Conservation (phyloP, 2,113 vertebrate species). For the Heterotis niloticus region DNA sequence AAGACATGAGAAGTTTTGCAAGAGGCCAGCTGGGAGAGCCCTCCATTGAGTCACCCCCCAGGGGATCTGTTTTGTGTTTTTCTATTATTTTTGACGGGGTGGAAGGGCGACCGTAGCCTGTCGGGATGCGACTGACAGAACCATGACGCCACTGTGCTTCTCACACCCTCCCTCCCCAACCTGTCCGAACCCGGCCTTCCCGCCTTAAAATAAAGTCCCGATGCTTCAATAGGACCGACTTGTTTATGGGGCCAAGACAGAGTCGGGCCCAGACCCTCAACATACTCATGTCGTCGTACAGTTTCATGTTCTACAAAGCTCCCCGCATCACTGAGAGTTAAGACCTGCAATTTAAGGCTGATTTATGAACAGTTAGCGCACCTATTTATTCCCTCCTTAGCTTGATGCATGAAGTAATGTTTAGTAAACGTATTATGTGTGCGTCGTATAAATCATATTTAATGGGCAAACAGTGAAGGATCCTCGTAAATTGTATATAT, state of each 20-base stretch:
- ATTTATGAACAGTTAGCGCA: slow-evolving; percentile 22
- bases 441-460: slow-evolving; percentile 22
- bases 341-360: slow-evolving; percentile 14
- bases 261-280: slow-evolving; percentile 32
- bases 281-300: neutral
- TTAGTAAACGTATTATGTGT: slow-evolving; percentile 21
- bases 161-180: slow-evolving; percentile 76
- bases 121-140: slow-evolving; percentile 47
- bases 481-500: slow-evolving; percentile 22
- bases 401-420: slow-evolving; percentile 22
- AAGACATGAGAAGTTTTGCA: slow-evolving; percentile 75
- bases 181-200: slow-evolving; percentile 85
- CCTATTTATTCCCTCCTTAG: slow-evolving; percentile 2
- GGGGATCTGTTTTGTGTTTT: slow-evolving; percentile 58
- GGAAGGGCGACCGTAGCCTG: slow-evolving; percentile 64
- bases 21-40: slow-evolving; percentile 65
- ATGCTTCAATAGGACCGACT: slow-evolving; percentile 98
- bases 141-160: slow-evolving; percentile 69
- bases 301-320: neutral
- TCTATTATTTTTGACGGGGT: slow-evolving; percentile 49
- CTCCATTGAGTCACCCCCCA: slow-evolving; percentile 75
- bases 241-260: slow-evolving; percentile 84
- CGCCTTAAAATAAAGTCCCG: slow-evolving; percentile 63
- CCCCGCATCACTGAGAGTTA: slow-evolving; percentile 7
- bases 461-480: slow-evolving; percentile 24